Evolutionary conservation across 1,140 invertebrate genomes (phyloP).

Genomic region (Condylostylus longicornis): DNA sequence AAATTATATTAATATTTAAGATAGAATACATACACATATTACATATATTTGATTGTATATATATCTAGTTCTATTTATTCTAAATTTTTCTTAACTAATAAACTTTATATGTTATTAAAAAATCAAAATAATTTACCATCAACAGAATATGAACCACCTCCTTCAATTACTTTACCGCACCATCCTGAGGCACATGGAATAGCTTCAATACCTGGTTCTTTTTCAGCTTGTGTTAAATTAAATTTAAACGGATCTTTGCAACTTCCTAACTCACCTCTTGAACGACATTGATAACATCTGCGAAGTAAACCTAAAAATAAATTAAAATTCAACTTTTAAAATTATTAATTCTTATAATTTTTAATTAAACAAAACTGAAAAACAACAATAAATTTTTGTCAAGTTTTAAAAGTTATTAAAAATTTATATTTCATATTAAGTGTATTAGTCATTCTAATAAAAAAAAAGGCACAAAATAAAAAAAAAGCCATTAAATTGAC

Average conservation of each 20-base stretch:
- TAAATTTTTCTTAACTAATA: not conserved
- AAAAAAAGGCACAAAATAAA: too few relatives aligned
- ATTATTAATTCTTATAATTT: too few relatives aligned
- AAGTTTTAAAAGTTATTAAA: too few relatives aligned
- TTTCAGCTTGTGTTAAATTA: conserved; percentile 55
- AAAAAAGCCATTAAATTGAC: too few relatives aligned
- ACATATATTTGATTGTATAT: conserved; percentile 2
- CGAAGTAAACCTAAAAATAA: conserved; percentile 37
- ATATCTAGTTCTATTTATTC: not conserved
- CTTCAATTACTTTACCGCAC: conserved; percentile 83
- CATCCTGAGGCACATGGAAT: conserved; percentile 79
- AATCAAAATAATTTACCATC: conserved; percentile 31
- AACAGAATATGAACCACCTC: conserved; percentile 49
- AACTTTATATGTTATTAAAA: not conserved
- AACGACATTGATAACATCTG: conserved; percentile 67
- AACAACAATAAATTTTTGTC: too few relatives aligned
- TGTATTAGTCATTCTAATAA: too few relatives aligned
- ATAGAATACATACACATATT: too few relatives aligned
- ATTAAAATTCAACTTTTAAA: conserved; percentile 1
- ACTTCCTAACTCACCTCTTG: conserved; percentile 68
- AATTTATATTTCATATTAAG: too few relatives aligned
- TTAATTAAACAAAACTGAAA: too few relatives aligned
- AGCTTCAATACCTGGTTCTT: conserved; percentile 52
- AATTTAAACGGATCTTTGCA: conserved; percentile 76
- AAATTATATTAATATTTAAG: too few relatives aligned